Evolutionary conservation across 2,797 vertebrate genomes (phyloP).

Genomic region (Pantherophis vulpinus): DNA sequence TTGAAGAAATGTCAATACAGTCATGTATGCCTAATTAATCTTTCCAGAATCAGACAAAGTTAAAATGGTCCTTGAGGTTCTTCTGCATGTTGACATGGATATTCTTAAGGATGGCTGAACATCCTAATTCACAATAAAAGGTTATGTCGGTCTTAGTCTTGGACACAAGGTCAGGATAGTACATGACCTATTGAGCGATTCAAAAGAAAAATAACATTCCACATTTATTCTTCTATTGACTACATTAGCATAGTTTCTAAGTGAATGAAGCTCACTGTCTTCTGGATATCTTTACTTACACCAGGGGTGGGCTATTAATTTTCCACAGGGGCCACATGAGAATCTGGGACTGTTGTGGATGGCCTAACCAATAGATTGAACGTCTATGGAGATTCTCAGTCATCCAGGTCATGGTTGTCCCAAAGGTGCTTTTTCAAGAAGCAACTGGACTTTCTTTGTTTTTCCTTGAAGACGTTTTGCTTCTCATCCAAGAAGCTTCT

Average conservation of each 20-base stretch:
- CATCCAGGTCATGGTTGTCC: no score
- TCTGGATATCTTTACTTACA: no score
- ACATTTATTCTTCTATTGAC: not conserved
- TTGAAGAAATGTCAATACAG: not conserved
- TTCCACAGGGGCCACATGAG: no score
- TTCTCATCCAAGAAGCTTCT: no score
- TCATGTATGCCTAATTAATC: not conserved
- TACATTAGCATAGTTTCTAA: not conserved
- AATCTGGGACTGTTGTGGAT: no score
- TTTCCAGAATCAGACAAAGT: not conserved
- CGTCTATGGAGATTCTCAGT: no score
- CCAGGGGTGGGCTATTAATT: no score
- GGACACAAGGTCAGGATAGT: not conserved
- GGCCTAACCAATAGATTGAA: no score
- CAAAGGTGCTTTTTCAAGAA: no score
- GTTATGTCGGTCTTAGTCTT: not conserved
- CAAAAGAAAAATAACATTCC: not conserved
- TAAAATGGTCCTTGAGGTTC: not conserved
- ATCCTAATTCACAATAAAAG: not conserved
- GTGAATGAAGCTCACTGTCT: not conserved
- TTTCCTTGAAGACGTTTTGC: no score
- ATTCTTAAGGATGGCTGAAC: not conserved
- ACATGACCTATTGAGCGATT: not conserved
- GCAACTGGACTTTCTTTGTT: no score
- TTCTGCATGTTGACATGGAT: not conserved